Base-by-base conservation (phyloP, 2,797 vertebrate species). In the Cossypha caffra region DNA sequence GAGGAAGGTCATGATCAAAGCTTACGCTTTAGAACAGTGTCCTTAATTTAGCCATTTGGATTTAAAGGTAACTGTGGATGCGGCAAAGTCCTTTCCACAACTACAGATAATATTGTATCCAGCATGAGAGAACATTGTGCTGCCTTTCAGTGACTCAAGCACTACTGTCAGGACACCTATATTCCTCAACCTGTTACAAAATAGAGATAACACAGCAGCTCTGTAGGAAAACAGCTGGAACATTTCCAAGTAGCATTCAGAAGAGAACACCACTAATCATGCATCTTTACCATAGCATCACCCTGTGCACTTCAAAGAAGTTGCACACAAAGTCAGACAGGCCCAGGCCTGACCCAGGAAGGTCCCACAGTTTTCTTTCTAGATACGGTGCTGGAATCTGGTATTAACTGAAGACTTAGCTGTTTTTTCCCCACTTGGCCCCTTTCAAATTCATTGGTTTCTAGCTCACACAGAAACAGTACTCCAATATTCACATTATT, bases 21-120 rank as follows among this genome's bases (percentile, higher is more conserved):
- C 29, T 80, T 63, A 63, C 13, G 10, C 38, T 66, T 59, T 50
- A 90, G 37, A 24, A 8, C 19, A 76, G 5, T 35, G 38, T 29
- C 24, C 47, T 83, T 47, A 31, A 42, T 43, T 59, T 45, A 73
- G 40, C 12, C 61, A 64, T 51, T 63, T 61, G 18, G 28, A 71
- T 42, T 72, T 74, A 68, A 77, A 64, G 16, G 21, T 52, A 38
- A 67, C 31, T 42, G 24, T 48, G 50, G 11, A 64, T 74, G 35
- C 4, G 14, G 26, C 14, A 29, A 86, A 24, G 18, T 52, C 52
- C 25, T 25, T 88, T 67, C 42, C 71, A 74, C 31, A 63, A 4
- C 26, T 45, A 20, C 0, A 71, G 17, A 21, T 11, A 67, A 75
- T 50, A 50, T 4, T 0, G 0, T 5, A 77, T 38, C 81, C 51